Evolutionary conservation across 1,140 invertebrate species (phyloP), one percentile per base, ranked within the genome.

Genomic region (Dinothrombium tinctorium): DNA sequence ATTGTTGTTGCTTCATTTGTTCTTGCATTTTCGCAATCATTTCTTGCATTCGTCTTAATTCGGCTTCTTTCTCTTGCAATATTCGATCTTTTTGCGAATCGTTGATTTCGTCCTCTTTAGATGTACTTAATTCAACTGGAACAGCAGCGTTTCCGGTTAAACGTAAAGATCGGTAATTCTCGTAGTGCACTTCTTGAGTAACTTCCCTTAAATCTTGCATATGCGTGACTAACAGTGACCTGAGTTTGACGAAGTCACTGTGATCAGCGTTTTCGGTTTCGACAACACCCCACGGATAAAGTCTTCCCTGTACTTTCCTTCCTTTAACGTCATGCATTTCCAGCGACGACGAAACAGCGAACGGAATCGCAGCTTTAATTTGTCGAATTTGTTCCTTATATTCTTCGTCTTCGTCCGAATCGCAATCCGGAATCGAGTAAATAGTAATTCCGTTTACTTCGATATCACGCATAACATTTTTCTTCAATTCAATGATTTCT

Each of bases 401-500:
- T 28, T 57, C 56, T 33, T 57, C 56, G 44, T 59, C 57, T 43
- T 59, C 58, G 46, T 60, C 59, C 6, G 52, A 50, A 40, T 59
- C 58, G 47, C 57, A 58, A 47, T 59, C 58, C 14, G 70, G 69
- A 45, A 73, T 65, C 41, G 67, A 62, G 52, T 73, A 72, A 20
- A 73, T 64, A 43, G 61, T 61, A 47, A 72, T 72, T 37, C 64
- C 65, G 52, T 71, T 59, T 44, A 64, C 51, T 35, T 51, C 47
- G 41, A 60, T 57, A 41, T 60, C 59, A 29, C 55, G 46, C 44
- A 57, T 26, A 46, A 58, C 52, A 53, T 76, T 73, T 61, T 77
- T 74, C 65, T 98, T 87, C 51, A 96, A 59, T 55, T 75, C 69
- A 43, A 73, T 62, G 43, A 79, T 74, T 68, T 99, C 94, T 51